phyloP scores from a whole-genome alignment of 2,888 invertebrate genomes.

The Gerris lacustris region DNA sequence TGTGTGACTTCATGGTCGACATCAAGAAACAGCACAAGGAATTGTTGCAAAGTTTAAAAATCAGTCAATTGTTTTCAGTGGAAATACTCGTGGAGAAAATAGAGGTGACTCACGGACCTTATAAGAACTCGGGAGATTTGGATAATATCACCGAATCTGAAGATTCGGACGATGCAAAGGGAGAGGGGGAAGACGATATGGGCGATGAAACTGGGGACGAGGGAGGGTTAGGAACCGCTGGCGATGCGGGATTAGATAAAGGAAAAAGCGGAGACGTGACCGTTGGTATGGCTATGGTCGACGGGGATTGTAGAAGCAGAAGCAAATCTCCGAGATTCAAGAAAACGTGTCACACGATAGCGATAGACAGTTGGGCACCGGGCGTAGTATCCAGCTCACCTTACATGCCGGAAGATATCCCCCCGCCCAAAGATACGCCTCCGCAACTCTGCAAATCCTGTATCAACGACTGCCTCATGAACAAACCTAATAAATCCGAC shows the following conservation, averaged over 20 bases:
- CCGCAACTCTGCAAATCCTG: not conserved
- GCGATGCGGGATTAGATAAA: too few species aligned
- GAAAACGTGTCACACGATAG: not conserved
- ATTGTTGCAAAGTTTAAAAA: not conserved
- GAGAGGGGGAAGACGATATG: not conserved
- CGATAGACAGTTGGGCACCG: not conserved
- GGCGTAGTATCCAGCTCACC: not conserved
- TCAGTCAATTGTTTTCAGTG: not conserved
- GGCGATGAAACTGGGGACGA: not conserved
- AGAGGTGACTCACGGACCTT: slow-evolving; percentile 14
- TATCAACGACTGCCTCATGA: not conserved
- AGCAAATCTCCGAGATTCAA: not conserved
- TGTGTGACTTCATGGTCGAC: not conserved
- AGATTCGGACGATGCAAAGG: not conserved
- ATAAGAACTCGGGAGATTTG: not conserved
- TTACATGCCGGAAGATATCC: not conserved
- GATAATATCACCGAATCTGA: not conserved
- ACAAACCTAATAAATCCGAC: not conserved
- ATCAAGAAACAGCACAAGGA: not conserved
- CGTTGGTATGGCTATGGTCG: too few species aligned
- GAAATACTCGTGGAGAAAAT: slow-evolving; percentile 18
- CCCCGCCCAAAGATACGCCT: not conserved
- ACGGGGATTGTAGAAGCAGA: not conserved
- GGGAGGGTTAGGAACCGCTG: not conserved
- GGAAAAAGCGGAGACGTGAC: too few species aligned